Evolutionary conservation across 2,797 vertebrate species (phyloP).

Genomic region (Xiphophorus birchmanni): DNA sequence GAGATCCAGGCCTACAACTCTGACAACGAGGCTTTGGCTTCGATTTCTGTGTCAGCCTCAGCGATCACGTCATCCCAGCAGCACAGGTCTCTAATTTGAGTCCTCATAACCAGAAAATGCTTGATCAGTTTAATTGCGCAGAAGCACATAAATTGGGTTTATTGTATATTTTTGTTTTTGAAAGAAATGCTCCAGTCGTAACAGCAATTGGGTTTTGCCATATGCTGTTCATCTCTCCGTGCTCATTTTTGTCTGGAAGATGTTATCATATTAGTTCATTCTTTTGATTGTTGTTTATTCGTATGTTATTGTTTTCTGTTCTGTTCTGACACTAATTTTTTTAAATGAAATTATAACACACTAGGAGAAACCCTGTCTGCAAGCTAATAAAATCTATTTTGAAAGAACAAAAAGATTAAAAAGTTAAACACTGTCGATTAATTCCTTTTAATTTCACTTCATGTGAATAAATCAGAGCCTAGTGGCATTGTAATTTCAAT

Average conservation of each 20-base stretch:
- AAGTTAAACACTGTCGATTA: no score
- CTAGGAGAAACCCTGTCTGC: no score
- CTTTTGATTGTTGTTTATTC: not conserved
- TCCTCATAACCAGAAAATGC: not conserved
- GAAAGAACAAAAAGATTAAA: no score
- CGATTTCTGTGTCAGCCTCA: conserved; percentile 51
- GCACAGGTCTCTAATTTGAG: conserved; percentile 17
- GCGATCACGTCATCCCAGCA: conserved; percentile 23
- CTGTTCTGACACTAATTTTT: not conserved
- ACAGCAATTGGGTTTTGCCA: not conserved
- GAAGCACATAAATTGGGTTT: not conserved
- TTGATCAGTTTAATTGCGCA: not conserved
- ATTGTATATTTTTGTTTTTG: not conserved
- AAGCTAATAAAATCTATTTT: no score
- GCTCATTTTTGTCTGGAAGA: not conserved
- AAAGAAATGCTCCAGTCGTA: no score
- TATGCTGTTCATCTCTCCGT: not conserved
- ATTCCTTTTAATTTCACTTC: no score
- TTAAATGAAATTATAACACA: not conserved
- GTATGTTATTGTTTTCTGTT: not conserved
- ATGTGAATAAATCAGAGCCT: no score
- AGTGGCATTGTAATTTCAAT: no score
- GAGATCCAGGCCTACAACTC: conserved; percentile 33
- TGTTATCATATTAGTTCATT: not conserved
- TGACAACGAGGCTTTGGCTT: conserved; percentile 41